These are phyloP conservation scores for Allolobophora icterica DNA, from an alignment of 2,888 invertebrate species.

Conservation along the genomic window DNA sequence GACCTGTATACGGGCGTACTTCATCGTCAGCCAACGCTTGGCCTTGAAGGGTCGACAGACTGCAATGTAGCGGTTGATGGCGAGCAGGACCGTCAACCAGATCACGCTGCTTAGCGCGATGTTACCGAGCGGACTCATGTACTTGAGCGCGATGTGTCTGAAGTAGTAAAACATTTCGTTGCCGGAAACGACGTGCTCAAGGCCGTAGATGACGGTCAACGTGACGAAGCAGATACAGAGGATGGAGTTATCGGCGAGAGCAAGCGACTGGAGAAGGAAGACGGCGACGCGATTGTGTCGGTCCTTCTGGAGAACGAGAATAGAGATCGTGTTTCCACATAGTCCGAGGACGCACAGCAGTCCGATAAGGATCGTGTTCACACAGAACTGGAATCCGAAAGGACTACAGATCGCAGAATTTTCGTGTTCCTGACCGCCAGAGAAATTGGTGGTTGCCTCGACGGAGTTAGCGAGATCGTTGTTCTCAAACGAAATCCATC, in stretches of 20 bases:
- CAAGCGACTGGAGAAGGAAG: conserved; percentile 45
- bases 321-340: conserved; percentile 43
- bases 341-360: conserved; percentile 45
- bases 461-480: background rate
- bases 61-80: conserved; percentile 48
- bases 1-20: conserved; percentile 39
- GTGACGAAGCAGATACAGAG: conserved; percentile 41
- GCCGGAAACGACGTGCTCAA: background rate
- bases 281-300: conserved; percentile 38
- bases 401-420: background rate
- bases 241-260: conserved; percentile 44
- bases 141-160: conserved; percentile 38
- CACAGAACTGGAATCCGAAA: conserved; percentile 13
- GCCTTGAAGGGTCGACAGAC: conserved; percentile 46
- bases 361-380: conserved; percentile 37
- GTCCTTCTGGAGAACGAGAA: conserved; percentile 44
- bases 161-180: background rate
- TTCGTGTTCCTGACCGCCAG: background rate
- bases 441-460: background rate
- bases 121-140: conserved; percentile 44
- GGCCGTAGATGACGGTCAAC: conserved; percentile 41
- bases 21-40: conserved; percentile 39
- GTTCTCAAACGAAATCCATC: background rate
- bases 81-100: conserved; percentile 48
- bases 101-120: conserved; percentile 44